A percentile compares a stretch with the other conserved stretches of the same genome.
Conservation (phyloP, 1,140 invertebrate genomes). For the Drosophila navojoa region DNA sequence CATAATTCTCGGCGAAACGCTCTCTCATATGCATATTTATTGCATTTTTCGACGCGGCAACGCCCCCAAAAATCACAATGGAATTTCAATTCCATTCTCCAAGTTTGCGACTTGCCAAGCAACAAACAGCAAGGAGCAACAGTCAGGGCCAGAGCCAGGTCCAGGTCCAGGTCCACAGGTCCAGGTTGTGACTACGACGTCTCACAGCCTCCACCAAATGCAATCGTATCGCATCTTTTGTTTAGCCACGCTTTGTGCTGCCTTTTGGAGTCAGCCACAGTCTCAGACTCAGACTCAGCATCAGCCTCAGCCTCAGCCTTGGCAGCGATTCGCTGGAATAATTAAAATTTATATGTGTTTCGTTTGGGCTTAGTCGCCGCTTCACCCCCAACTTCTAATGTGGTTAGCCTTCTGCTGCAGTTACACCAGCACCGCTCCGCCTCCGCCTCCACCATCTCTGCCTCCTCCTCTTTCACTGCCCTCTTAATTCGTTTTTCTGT, state of each 20-base stretch:
- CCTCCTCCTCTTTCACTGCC: too few species aligned
- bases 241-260: slow-evolving; percentile 43
- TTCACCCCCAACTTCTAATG: slow-evolving; percentile 52
- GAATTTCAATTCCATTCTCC: slow-evolving; percentile 83
- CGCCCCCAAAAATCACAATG: slow-evolving; percentile 83
- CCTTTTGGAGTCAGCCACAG: background rate
- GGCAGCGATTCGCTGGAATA: slow-evolving; percentile 66
- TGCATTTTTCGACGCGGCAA: slow-evolving; percentile 83
- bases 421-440: background rate
- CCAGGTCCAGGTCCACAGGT: slow-evolving; percentile 7
- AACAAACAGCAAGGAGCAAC: slow-evolving; percentile 9
- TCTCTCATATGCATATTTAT: slow-evolving; percentile 84
- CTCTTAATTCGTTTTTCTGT: slow-evolving; percentile 1
- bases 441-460: background rate
- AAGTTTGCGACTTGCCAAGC: slow-evolving; percentile 34
- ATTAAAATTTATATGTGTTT: slow-evolving; percentile 79
- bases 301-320: slow-evolving; percentile 1
- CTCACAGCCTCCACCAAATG: slow-evolving; percentile 29
- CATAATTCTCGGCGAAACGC: slow-evolving; percentile 53
- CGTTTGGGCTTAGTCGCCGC: slow-evolving; percentile 21
- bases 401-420: slow-evolving; percentile 9
- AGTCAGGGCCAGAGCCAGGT: background rate
- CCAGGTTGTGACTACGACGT: background rate
- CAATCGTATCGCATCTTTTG: slow-evolving; percentile 62
- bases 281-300: background rate